Percentiles rank a stretch among this genome's conserved stretches.
These are phyloP conservation scores for Pongo pygmaeus DNA, from an alignment of 2,113 vertebrate species.

Conservation along the genomic window DNA sequence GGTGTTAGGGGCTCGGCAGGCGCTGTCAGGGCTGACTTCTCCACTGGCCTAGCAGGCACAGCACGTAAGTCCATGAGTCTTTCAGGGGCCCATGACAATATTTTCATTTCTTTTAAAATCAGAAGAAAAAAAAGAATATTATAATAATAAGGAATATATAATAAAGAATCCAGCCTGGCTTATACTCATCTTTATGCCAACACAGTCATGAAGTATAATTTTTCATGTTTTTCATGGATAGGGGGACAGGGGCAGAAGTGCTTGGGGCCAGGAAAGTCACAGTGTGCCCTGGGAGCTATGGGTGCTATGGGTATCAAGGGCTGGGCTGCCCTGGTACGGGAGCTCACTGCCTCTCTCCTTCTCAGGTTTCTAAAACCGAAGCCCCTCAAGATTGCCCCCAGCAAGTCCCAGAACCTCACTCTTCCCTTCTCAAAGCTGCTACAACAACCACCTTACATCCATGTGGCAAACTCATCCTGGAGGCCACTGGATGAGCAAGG, in stretches of 20 bases:
- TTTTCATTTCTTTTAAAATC: constrained; percentile 12
- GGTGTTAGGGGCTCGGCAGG: rapidly evolving
- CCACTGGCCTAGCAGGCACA: not conserved
- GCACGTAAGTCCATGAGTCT: not conserved
- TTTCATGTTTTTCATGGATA: not conserved
- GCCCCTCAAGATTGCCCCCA: not conserved
- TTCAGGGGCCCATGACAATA: not conserved
- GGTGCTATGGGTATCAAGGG: too few relatives aligned
- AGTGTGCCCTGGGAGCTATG: rapidly evolving
- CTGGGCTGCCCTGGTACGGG: too few relatives aligned
- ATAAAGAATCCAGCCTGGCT: not conserved
- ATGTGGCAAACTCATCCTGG: not conserved
- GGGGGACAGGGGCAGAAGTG: not conserved
- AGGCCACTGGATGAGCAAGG: not conserved
- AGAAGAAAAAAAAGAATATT: not conserved
- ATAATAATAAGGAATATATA: not conserved
- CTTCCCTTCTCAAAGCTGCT: not conserved
- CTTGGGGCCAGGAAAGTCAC: not conserved
- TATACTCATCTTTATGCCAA: not conserved
- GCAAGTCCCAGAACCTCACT: not conserved
- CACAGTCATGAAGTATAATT: not conserved
- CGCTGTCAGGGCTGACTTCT: not conserved
- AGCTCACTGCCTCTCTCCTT: not conserved
- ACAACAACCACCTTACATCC: not conserved
- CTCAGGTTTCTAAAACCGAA: not conserved